Evolutionary conservation across 2,113 vertebrate species (phyloP), one percentile per base, ranked within the genome.

Genomic region (Solea senegalensis): DNA sequence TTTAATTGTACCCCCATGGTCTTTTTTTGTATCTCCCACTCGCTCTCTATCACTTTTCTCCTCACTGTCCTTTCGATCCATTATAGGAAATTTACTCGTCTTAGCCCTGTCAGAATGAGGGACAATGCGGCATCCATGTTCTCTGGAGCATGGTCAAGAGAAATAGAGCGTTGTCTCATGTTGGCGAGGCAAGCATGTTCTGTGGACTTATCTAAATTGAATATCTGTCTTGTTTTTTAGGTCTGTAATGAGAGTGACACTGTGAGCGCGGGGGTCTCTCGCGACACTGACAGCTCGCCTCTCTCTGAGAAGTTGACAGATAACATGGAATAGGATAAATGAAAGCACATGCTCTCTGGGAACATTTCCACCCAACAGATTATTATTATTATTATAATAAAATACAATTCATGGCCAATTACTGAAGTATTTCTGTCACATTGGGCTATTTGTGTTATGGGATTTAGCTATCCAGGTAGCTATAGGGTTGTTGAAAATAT

Each of bases 161-260:
- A 90, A 92, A 91, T 85, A 78, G 86, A 91, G 89, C 86, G 90
- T 92, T 92, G 89, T 92, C 88, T 92, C 89, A 89, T 85, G 87
- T 71, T 81, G 88, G 88, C 74, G 80, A 92, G 81, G 85, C 76
- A 68, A 84, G 88, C 88, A 27, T 76, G 90, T 84, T 87, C 85
- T 75, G 79, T 87, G 85, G 83, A 89, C 87, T 91, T 94, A 94
- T 94, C 93, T 94, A 92, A 94, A 94, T 94, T 93, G 91, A 94
- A 94, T 94, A 94, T 94, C 92, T 91, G 81, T 89, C 92, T 91
- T 93, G 90, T 93, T 93, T 93, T 93, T 91, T 89, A 86, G 79
- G 78, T 69, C 83, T 90, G 85, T 89, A 94, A 91, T 93, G 88
- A 92, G 83, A 92, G 86, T 92, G 88, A 89, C 91, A 86, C 77